Percentiles rank a stretch among this genome's conserved stretches.
These are phyloP conservation scores for Cygnus buccinator DNA, from an alignment of 2,113 vertebrate genomes.

Conservation along the genomic window DNA sequence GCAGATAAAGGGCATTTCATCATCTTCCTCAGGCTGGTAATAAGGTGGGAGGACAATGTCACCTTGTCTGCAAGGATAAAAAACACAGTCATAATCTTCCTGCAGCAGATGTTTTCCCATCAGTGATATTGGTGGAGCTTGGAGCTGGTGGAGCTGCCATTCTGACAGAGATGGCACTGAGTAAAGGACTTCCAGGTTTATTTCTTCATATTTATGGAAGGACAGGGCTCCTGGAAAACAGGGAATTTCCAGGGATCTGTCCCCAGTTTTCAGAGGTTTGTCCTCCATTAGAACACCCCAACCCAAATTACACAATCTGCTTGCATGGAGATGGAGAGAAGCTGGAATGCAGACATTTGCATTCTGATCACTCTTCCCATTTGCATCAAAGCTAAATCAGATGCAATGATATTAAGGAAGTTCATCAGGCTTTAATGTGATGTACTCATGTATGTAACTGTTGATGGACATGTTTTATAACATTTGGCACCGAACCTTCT, in stretches of 20 bases:
- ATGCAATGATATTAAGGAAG: slow-evolving; percentile 21
- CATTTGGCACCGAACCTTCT: slow-evolving; percentile 47
- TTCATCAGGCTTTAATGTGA: slow-evolving; percentile 18
- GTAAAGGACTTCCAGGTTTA: neutral
- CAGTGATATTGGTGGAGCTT: neutral
- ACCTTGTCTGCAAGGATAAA: slow-evolving; percentile 78
- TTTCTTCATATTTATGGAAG: neutral
- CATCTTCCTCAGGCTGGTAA: slow-evolving; percentile 92
- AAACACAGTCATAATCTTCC: neutral
- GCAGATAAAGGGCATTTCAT: slow-evolving; percentile 98
- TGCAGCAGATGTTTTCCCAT: neutral
- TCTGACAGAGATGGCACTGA: neutral
- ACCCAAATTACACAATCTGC: neutral
- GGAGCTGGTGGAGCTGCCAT: neutral
- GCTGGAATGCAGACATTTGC: neutral
- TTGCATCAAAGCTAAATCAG: slow-evolving; percentile 28
- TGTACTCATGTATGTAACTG: slow-evolving; percentile 26
- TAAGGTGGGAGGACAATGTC: slow-evolving; percentile 90
- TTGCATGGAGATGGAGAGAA: neutral
- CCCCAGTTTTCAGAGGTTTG: neutral
- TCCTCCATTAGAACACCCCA: neutral
- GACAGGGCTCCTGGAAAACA: neutral
- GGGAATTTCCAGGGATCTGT: neutral
- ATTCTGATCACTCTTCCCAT: neutral
- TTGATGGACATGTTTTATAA: slow-evolving; percentile 51